Evolutionary conservation across 2,888 invertebrate genomes (phyloP).

Genomic region (Tinea pellionella): DNA sequence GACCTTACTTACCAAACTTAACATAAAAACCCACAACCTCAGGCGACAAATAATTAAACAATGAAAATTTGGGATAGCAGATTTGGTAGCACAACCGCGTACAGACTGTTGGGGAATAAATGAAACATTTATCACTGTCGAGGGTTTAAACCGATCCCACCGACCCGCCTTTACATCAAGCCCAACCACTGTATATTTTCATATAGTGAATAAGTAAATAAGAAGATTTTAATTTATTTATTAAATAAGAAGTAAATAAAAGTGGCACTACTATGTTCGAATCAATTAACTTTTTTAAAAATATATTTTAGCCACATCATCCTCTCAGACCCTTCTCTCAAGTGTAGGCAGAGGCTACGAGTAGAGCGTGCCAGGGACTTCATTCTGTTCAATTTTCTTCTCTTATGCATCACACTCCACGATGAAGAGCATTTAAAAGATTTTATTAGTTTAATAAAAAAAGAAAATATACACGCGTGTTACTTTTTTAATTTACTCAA

Average conservation of each 20-base stretch:
- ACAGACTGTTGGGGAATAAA: constrained; percentile 42
- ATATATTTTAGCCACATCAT: too few relatives aligned
- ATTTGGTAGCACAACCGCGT: constrained; percentile 35
- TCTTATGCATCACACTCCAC: too few relatives aligned
- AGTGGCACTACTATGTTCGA: too few relatives aligned
- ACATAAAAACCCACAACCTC: constrained; percentile 9
- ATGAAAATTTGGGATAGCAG: constrained; percentile 35
- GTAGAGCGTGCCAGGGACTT: too few relatives aligned
- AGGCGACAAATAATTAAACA: constrained; percentile 34
- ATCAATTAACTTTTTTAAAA: too few relatives aligned
- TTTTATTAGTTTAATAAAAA: too few relatives aligned
- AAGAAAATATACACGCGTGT: too few relatives aligned
- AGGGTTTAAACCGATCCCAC: constrained; percentile 36
- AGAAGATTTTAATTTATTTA: background rate
- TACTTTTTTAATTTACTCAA: background rate
- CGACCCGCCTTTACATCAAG: constrained; percentile 33
- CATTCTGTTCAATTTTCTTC: too few relatives aligned
- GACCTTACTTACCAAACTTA: background rate
- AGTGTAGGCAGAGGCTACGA: too few relatives aligned
- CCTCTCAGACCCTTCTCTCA: too few relatives aligned
- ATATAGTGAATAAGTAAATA: background rate
- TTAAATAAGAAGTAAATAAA: too few relatives aligned
- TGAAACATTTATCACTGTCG: constrained; percentile 63
- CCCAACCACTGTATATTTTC: constrained; percentile 14
- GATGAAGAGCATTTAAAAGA: too few relatives aligned